Conservation (phyloP, 2,888 invertebrate species). For the Coenonympha arcania region DNA sequence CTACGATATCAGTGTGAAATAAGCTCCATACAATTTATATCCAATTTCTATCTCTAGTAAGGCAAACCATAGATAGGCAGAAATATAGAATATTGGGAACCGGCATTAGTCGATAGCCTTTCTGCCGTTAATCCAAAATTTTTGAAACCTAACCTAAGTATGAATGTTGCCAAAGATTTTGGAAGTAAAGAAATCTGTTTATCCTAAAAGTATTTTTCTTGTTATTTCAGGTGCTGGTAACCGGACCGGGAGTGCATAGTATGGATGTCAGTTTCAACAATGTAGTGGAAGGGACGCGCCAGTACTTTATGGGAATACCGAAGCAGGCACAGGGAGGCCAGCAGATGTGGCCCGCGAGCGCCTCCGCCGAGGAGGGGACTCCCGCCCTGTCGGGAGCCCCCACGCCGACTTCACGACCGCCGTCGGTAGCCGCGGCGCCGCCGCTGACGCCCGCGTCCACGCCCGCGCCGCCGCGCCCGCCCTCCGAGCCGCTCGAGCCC, state of each 20-base stretch:
- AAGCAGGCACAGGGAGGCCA: conserved; percentile 66
- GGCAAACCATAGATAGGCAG: too few species aligned
- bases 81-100: too few species aligned
- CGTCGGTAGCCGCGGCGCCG: conserved; percentile 68
- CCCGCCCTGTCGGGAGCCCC: conserved; percentile 64
- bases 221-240: conserved; percentile 47
- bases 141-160: too few species aligned
- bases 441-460: conserved; percentile 46
- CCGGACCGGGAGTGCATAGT: conserved; percentile 61
- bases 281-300: conserved; percentile 87
- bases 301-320: conserved; percentile 87
- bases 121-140: too few species aligned
- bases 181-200: too few species aligned
- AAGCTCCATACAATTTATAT: too few species aligned
- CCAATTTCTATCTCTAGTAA: too few species aligned
- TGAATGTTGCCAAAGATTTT: too few species aligned
- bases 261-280: conserved; percentile 85
- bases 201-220: conserved; percentile 20
- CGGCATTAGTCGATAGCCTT: too few species aligned
- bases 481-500: conserved; percentile 67
- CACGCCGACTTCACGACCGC: conserved; percentile 62
- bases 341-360: conserved; percentile 51
- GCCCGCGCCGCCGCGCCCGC: conserved; percentile 62
- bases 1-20: too few species aligned
- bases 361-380: conserved; percentile 55